These are phyloP conservation scores for Marasmarcha lunaedactyla DNA, from an alignment of 2,888 invertebrate species.

Conservation along the genomic window DNA sequence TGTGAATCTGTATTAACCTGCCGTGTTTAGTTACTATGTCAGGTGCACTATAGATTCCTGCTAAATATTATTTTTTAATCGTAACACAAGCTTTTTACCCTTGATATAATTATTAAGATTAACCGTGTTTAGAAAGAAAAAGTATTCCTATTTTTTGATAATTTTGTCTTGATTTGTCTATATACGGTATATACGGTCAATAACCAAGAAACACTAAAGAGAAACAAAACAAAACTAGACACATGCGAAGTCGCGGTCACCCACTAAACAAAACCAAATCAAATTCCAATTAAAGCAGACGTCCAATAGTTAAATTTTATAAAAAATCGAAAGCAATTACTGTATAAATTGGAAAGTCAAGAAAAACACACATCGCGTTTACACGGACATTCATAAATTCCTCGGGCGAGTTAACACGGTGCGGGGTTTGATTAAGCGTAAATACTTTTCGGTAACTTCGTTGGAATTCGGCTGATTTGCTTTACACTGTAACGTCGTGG, in stretches of 20 bases:
- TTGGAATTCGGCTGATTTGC: not conserved
- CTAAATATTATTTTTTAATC: constrained; percentile 9
- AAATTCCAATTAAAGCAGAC: too few relatives aligned
- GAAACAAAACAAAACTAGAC: too few relatives aligned
- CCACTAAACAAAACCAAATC: too few relatives aligned
- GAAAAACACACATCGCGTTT: not conserved
- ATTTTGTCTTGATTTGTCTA: too few relatives aligned
- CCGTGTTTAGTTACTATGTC: constrained; percentile 43
- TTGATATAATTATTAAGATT: too few relatives aligned
- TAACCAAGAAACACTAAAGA: too few relatives aligned
- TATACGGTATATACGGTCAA: too few relatives aligned
- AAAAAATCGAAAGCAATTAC: not conserved
- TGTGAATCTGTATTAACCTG: constrained; percentile 66
- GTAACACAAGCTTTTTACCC: too few relatives aligned
- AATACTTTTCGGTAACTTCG: not conserved
- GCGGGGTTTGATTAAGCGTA: not conserved
- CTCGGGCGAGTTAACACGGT: not conserved
- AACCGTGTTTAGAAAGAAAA: too few relatives aligned
- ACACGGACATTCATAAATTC: not conserved
- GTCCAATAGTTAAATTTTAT: too few relatives aligned
- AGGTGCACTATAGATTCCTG: constrained; percentile 28
- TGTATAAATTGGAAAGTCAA: not conserved
- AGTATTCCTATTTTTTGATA: too few relatives aligned
- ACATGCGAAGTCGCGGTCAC: too few relatives aligned
- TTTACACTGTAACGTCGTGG: not conserved